A percentile compares a stretch with the other conserved stretches of the same genome.
Evolutionary conservation across 2,888 invertebrate species (phyloP).

Genomic region (Epinotia brunnichana): DNA sequence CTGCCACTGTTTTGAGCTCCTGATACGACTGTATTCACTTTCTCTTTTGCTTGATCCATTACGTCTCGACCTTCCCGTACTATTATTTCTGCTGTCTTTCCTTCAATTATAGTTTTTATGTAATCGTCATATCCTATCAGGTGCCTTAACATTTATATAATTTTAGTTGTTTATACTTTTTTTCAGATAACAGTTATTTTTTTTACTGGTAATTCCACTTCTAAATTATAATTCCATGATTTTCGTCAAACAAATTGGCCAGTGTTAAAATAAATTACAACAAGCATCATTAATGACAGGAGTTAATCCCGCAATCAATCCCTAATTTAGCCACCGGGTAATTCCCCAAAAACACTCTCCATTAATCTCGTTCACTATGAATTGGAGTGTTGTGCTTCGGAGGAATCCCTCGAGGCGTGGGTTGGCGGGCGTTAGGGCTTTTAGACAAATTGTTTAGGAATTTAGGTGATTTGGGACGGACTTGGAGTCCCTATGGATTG

Average conservation of each 20-base stretch:
- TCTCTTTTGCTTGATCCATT: too few species aligned
- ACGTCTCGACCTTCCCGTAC: too few species aligned
- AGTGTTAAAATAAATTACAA: not conserved
- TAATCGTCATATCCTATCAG: too few species aligned
- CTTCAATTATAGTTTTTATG: too few species aligned
- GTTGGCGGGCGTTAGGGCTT: slow-evolving; percentile 31
- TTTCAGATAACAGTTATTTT: not conserved
- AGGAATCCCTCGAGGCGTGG: slow-evolving; percentile 20
- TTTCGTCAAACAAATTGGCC: not conserved
- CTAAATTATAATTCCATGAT: too few species aligned
- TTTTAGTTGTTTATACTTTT: too few species aligned
- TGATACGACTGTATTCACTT: too few species aligned
- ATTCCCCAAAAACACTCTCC: slow-evolving; percentile 21
- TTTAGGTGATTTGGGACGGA: slow-evolving; percentile 26
- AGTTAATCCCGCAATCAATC: slow-evolving; percentile 32
- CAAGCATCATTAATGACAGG: slow-evolving; percentile 10
- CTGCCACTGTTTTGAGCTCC: too few species aligned
- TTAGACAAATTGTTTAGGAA: slow-evolving; percentile 30
- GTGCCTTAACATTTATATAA: too few species aligned
- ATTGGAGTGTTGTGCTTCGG: slow-evolving; percentile 35
- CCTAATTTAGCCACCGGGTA: not conserved
- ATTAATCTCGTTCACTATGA: slow-evolving; percentile 39
- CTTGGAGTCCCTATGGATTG: not conserved
- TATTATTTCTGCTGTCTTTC: too few species aligned
- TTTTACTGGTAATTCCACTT: not conserved